A percentile compares a stretch with the other conserved stretches of the same genome.
Evolutionary conservation across 2,113 vertebrate genomes (phyloP).

Genomic region (Regulus satrapa): DNA sequence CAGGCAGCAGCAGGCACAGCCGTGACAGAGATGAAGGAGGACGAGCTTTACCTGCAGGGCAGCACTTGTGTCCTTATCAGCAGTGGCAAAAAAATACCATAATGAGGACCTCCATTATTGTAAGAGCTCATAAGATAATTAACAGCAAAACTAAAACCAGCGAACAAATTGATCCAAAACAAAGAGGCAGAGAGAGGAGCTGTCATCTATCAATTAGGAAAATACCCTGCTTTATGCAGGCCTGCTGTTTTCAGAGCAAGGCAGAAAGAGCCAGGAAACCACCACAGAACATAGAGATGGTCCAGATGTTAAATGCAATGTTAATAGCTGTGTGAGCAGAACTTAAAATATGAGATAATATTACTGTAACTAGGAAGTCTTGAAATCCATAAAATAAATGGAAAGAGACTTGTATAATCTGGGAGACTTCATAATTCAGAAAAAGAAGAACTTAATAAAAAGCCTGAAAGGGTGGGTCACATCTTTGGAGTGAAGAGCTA

Average conservation of each 20-base stretch:
- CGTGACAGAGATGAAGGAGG: background rate
- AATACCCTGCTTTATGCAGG: background rate
- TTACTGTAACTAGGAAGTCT: background rate
- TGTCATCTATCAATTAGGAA: background rate
- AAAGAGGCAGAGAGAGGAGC: background rate
- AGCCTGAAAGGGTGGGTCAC: accelerated
- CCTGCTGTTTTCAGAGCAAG: background rate
- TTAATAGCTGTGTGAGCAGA: background rate
- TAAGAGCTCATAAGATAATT: slow-evolving; percentile 5
- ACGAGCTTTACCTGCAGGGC: background rate
- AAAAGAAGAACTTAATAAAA: background rate
- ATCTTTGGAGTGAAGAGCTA: background rate
- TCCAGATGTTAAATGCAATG: background rate
- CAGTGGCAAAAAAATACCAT: background rate
- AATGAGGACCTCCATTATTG: background rate
- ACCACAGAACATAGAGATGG: background rate
- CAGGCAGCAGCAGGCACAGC: background rate
- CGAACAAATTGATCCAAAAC: background rate
- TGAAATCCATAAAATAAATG: background rate
- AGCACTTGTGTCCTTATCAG: background rate
- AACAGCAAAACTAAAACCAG: slow-evolving; percentile 1
- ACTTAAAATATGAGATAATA: background rate
- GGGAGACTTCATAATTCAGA: background rate
- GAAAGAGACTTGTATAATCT: background rate
- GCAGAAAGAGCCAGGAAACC: background rate